Conservation (phyloP, 2,113 vertebrate species). For the Crotophaga sulcirostris region DNA sequence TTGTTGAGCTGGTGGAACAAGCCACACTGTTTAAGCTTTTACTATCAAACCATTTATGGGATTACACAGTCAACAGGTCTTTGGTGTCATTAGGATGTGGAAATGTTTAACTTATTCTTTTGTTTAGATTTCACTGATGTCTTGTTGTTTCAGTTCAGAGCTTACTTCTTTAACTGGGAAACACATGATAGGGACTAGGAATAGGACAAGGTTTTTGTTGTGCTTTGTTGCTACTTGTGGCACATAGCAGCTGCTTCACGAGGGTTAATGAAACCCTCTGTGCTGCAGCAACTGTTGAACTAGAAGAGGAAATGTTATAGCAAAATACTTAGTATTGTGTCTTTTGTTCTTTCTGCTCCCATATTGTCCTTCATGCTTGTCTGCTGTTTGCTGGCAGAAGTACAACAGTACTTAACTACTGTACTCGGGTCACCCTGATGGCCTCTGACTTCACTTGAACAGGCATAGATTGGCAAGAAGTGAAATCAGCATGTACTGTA, state of each 20-base stretch:
- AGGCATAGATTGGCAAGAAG: neutral
- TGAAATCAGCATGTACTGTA: neutral
- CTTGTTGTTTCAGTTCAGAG: neutral
- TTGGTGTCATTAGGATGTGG: neutral
- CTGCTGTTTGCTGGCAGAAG: neutral
- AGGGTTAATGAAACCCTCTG: neutral
- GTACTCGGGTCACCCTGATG: neutral
- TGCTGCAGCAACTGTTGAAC: neutral
- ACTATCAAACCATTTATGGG: neutral
- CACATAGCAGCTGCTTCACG: neutral
- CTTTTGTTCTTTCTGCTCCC: neutral
- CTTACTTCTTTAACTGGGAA: neutral
- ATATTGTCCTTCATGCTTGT: neutral
- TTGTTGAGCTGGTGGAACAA: neutral
- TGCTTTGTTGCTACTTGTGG: neutral
- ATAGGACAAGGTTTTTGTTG: neutral
- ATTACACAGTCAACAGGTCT: neutral
- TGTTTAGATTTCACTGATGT: neutral
- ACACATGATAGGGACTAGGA: neutral
- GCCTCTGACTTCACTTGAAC: neutral
- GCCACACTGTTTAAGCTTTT: neutral
- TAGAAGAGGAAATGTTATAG: neutral
- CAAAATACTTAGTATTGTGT: neutral
- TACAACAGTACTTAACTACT: neutral
- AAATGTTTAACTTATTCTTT: neutral